phyloP scores from a whole-genome alignment of 2,888 invertebrate species.

The Tiliacea citrago region DNA sequence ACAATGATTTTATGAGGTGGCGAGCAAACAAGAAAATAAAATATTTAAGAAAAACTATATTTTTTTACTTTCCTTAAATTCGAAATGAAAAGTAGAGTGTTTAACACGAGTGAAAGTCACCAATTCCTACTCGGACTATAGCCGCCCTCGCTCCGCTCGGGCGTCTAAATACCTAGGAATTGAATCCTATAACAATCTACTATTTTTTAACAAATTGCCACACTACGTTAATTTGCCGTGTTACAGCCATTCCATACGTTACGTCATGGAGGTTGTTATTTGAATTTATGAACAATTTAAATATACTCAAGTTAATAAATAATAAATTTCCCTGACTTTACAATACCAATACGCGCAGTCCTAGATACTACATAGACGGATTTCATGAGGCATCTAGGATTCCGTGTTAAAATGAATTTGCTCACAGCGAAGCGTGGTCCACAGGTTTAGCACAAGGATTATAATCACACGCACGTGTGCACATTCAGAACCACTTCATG shows the following conservation, averaged over 20 bases:
- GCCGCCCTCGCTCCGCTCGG: too few species aligned
- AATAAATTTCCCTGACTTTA: not conserved
- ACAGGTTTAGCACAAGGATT: conserved; percentile 54
- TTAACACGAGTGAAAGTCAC: too few species aligned
- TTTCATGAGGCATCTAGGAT: not conserved
- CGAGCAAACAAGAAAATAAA: too few species aligned
- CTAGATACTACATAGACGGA: not conserved
- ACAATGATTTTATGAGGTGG: too few species aligned
- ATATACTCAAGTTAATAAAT: not conserved
- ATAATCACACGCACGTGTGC: conserved; percentile 63
- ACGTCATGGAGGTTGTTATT: not conserved
- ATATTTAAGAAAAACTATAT: too few species aligned
- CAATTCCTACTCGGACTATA: too few species aligned
- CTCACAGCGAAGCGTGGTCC: conserved; percentile 42
- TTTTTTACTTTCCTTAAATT: too few species aligned
- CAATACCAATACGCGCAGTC: not conserved
- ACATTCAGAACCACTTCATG: conserved; percentile 39
- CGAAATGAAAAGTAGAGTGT: too few species aligned
- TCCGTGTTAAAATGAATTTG: conserved; percentile 38
- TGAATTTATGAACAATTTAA: not conserved
- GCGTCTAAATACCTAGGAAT: too few species aligned
- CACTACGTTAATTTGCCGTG: not conserved
- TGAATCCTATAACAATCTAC: too few species aligned
- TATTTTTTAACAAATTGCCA: not conserved
- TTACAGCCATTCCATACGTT: too few species aligned